phyloP scores from a whole-genome alignment of 2,113 vertebrate genomes.

The Embiotoca jacksoni region DNA sequence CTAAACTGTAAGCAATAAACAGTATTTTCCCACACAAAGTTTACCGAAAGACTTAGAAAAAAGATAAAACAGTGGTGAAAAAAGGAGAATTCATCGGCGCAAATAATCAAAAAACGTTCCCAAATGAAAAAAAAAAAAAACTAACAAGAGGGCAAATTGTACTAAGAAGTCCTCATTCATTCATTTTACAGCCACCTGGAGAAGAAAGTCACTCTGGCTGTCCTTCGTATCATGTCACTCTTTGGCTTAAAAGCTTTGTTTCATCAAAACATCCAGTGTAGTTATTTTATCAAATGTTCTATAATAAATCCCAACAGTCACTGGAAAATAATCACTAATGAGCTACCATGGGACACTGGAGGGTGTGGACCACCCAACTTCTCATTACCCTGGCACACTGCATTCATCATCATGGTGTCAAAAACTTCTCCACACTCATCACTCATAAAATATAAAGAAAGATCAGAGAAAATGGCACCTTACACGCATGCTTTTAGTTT shows the following conservation, averaged over 20 bases:
- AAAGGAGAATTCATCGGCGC: not conserved
- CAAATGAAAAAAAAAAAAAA: slow-evolving; percentile 1
- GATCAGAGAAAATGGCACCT: slow-evolving; percentile 17
- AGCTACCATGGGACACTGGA: slow-evolving; percentile 54
- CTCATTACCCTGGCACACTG: slow-evolving; percentile 26
- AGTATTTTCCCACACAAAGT: slow-evolving; percentile 7
- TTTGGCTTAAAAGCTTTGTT: slow-evolving; percentile 26
- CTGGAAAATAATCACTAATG: slow-evolving; percentile 57
- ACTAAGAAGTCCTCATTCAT: slow-evolving; percentile 43
- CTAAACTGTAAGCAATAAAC: slow-evolving; percentile 15
- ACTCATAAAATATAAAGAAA: slow-evolving; percentile 12
- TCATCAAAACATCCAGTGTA: slow-evolving; percentile 18
- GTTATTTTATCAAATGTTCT: slow-evolving; percentile 33
- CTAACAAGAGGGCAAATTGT: not conserved
- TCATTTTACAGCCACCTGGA: slow-evolving; percentile 31
- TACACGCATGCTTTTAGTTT: not conserved
- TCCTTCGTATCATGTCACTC: slow-evolving; percentile 23
- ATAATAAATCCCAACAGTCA: slow-evolving; percentile 19
- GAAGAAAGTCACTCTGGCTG: slow-evolving; percentile 21
- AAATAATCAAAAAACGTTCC: slow-evolving; percentile 15
- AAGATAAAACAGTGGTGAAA: not conserved
- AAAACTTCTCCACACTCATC: slow-evolving; percentile 17
- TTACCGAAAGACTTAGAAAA: not conserved
- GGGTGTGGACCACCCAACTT: slow-evolving; percentile 45
- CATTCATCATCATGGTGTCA: slow-evolving; percentile 36